Conservation (phyloP, 1,140 invertebrate species). For the Eurosta solidaginis region DNA sequence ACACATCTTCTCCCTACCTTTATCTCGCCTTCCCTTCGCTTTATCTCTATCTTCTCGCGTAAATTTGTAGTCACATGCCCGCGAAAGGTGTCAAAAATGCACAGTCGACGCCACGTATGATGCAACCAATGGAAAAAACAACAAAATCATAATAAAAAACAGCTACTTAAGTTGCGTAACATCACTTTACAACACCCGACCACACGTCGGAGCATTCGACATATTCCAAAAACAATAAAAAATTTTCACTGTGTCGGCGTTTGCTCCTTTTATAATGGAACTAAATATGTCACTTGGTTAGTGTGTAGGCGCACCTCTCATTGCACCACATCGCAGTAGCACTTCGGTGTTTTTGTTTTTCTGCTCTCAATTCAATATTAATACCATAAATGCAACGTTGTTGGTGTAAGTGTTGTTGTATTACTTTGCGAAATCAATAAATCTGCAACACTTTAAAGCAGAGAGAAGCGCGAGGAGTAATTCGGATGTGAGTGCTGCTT, state of each 20-base stretch:
- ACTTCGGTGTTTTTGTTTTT: not conserved
- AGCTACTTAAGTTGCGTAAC: not conserved
- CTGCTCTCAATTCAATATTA: no score
- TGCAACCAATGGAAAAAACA: not conserved
- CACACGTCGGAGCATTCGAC: not conserved
- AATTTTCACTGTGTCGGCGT: not conserved
- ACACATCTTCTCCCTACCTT: no score
- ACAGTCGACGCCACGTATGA: not conserved
- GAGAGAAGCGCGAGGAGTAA: no score
- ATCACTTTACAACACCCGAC: not conserved
- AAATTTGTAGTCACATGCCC: not conserved
- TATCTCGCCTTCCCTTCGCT: no score
- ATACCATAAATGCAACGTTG: constrained; percentile 8
- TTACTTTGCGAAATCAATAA: constrained; percentile 16
- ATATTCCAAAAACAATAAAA: not conserved
- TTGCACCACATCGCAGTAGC: not conserved
- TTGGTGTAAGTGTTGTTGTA: not conserved
- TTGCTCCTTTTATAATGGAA: not conserved
- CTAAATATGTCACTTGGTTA: constrained; percentile 22
- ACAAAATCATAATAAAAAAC: not conserved
- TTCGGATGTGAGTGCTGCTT: no score
- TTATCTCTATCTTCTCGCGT: not conserved
- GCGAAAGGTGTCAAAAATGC: constrained; percentile 15
- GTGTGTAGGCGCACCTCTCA: constrained; percentile 1
- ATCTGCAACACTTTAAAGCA: not conserved